Conservation (phyloP, 2,113 vertebrate species). For the Leucosticte australis region DNA sequence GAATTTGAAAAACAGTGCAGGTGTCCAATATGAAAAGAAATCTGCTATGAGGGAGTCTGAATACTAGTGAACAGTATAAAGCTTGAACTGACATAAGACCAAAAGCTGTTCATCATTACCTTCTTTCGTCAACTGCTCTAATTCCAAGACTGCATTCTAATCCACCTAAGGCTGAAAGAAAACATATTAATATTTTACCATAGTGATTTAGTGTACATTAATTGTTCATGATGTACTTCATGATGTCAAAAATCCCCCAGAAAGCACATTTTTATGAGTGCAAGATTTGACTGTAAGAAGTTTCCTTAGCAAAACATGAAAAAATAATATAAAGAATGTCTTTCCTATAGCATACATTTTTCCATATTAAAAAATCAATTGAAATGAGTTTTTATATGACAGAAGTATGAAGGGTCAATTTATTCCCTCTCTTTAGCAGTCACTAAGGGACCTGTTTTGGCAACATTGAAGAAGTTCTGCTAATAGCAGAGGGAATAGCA, state of each 20-base stretch:
- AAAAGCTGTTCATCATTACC: background rate
- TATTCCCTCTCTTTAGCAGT: constrained; percentile 36
- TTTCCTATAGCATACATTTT: background rate
- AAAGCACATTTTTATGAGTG: background rate
- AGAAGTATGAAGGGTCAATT: constrained; percentile 30
- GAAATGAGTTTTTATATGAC: constrained; percentile 25
- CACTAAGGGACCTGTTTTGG: constrained; percentile 10
- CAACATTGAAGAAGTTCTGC: constrained; percentile 12
- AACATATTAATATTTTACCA: constrained; percentile 8
- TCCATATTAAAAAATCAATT: constrained; percentile 52
- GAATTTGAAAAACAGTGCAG: background rate
- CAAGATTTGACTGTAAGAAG: background rate
- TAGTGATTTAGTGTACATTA: background rate
- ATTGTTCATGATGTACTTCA: background rate
- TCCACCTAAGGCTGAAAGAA: background rate
- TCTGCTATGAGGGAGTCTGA: background rate
- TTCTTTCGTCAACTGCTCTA: background rate
- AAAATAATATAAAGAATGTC: background rate
- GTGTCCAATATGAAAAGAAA: background rate
- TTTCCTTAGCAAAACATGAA: constrained; percentile 12
- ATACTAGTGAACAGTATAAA: background rate
- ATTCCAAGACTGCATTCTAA: background rate
- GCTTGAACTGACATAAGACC: background rate
- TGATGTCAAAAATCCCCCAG: background rate
- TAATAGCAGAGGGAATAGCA: background rate